These are phyloP conservation scores for Coracopsis vasa DNA, from an alignment of 2,113 vertebrate species.

Conservation along the genomic window DNA sequence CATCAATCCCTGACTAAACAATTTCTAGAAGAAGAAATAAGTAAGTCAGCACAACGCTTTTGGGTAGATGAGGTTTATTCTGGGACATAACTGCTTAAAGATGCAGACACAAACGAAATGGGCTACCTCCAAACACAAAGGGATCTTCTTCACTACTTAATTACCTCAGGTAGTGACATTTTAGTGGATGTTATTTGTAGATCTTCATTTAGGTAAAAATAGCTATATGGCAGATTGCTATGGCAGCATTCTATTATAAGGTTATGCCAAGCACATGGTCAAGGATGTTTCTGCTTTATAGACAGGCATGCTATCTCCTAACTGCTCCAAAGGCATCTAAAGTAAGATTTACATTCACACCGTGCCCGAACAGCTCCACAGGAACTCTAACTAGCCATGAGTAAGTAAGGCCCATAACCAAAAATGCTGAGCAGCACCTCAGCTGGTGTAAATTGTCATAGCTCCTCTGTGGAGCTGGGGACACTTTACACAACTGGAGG, in stretches of 20 bases:
- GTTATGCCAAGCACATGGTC: background rate
- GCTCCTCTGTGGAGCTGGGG: background rate
- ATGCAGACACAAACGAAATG: background rate
- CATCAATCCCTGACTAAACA: background rate
- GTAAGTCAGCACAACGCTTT: background rate
- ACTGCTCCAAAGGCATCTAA: background rate
- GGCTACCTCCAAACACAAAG: background rate
- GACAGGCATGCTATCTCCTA: background rate
- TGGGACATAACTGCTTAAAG: background rate
- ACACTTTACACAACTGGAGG: background rate
- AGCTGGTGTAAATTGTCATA: constrained; percentile 1
- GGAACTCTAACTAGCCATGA: constrained; percentile 23
- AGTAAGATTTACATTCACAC: constrained; percentile 14
- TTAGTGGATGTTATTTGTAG: background rate
- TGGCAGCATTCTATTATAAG: background rate
- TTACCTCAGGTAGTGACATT: background rate
- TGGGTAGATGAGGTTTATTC: background rate
- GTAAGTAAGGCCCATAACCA: constrained; percentile 29
- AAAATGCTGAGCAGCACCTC: constrained; percentile 43
- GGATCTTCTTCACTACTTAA: background rate
- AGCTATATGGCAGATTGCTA: background rate
- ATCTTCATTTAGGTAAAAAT: background rate
- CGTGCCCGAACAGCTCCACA: background rate
- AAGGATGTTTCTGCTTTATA: background rate
- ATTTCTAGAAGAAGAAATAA: background rate